Conservation (phyloP, 2,113 vertebrate species). For the Furnarius figulus region DNA sequence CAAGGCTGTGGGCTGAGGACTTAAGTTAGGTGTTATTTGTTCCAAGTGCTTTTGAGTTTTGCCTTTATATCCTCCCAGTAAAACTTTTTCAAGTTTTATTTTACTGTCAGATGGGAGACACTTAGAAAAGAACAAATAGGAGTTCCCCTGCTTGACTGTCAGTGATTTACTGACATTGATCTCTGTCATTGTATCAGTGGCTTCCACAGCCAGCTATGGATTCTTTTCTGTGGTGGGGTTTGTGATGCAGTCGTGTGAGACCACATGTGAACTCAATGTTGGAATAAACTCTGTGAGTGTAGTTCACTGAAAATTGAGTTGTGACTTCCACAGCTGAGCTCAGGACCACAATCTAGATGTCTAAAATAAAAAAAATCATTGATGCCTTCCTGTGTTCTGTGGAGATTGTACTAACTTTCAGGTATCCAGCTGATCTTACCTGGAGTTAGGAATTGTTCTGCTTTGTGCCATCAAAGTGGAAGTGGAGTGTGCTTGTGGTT, state of each 20-base stretch:
- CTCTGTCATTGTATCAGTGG: not conserved
- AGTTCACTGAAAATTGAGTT: constrained; percentile 1
- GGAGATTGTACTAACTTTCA: not conserved
- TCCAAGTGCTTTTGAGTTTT: not conserved
- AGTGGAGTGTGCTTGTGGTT: not conserved
- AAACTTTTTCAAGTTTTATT: not conserved
- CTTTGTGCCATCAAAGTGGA: not conserved
- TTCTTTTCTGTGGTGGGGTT: not conserved
- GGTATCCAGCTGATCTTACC: not conserved
- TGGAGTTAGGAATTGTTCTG: not conserved
- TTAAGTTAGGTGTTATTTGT: not conserved
- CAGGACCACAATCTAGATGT: not conserved
- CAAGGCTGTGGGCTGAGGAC: not conserved
- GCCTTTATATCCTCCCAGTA: not conserved
- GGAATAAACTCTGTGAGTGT: not conserved
- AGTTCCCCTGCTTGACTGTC: not conserved
- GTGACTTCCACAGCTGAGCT: not conserved
- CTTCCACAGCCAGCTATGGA: not conserved
- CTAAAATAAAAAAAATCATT: not conserved
- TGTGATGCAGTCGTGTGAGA: not conserved
- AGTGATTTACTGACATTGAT: not conserved
- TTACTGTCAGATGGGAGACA: not conserved
- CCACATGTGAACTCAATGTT: not conserved
- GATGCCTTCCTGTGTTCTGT: not conserved
- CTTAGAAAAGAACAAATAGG: not conserved